These are phyloP conservation scores for Strigamia transsilvanica DNA, from an alignment of 2,888 invertebrate species.

Conservation along the genomic window DNA sequence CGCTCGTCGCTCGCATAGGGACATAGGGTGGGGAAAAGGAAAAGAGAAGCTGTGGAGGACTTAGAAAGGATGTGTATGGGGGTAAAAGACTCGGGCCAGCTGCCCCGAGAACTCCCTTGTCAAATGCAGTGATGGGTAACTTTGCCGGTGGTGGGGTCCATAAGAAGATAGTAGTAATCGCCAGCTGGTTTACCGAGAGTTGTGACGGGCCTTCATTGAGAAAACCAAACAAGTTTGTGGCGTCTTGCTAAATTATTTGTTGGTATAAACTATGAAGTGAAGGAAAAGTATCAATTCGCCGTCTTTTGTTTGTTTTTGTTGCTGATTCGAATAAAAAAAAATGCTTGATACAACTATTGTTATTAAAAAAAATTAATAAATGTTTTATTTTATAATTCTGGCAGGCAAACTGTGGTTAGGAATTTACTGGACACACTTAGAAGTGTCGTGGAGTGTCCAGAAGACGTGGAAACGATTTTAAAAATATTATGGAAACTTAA, in stretches of 20 bases:
- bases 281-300: slow-evolving; percentile 1
- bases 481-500: slow-evolving; percentile 66
- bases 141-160: slow-evolving; percentile 33
- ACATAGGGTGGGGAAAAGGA: slow-evolving; percentile 23
- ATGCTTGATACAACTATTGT: no score
- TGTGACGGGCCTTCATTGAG: slow-evolving; percentile 39
- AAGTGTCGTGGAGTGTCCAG: slow-evolving; percentile 64
- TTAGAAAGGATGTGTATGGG: slow-evolving; percentile 46
- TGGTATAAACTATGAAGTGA: slow-evolving; percentile 17
- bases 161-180: slow-evolving; percentile 41
- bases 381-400: slow-evolving; percentile 61
- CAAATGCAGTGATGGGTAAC: slow-evolving; percentile 42
- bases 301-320: background rate
- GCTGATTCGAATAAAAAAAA: no score
- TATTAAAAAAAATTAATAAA: background rate
- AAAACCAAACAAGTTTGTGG: slow-evolving; percentile 40
- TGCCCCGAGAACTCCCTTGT: slow-evolving; percentile 35
- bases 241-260: background rate
- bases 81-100: slow-evolving; percentile 51
- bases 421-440: slow-evolving; percentile 70
- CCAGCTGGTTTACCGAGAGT: slow-evolving; percentile 34
- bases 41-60: slow-evolving; percentile 44
- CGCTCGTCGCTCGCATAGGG: background rate
- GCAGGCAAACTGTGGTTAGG: slow-evolving; percentile 71
- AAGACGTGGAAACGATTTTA: slow-evolving; percentile 67